Base-by-base conservation (phyloP, 2,113 vertebrate genomes). In the Mobula hypostoma region DNA sequence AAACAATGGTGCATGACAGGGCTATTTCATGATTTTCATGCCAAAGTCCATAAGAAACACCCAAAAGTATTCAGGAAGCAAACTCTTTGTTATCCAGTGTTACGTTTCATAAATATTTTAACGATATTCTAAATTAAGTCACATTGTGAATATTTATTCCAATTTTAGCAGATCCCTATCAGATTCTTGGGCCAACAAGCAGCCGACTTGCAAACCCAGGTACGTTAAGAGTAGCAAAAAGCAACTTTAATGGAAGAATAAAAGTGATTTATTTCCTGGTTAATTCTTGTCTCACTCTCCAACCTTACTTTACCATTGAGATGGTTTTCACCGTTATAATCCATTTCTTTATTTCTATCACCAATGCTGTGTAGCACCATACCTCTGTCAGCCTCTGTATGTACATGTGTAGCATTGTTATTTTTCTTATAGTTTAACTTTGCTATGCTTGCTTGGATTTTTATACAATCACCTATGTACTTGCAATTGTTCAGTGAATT, bases 131-230 rank as follows among this genome's bases (percentile, higher is more conserved):
- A 15, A 74, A 56, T 83, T 21, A 19, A 9, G 0, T 94, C 6
- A 94, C 12, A 78, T 32, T 68, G 0, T 90, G n/a, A 93, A 93
- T n/a, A 36, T 94, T 70, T 92, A 94, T 56, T 94, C 36, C 85
- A 93, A 91, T 94, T 95, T 85, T 94, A 88, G 0, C 95, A 99
- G 99, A 99, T 96, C 99, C 99, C 0, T 99, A 99, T 95, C 99
- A 99, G 96, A 98, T 99, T 95, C 97, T 99, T 94, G 98, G 99
- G 78, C 97, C 98, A 0, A 97, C 99, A 79, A 99, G 99, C 97
- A 99, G 98, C 95, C 98, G 98, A 94, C 98, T 99, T 92, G 98
- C 99, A 95, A 99, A 99, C 95, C 99, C 99, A 98, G 99, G 99
- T 99, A 97, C 97, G 97, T 94, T 90, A 6, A 66, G 66, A 66